These are phyloP conservation scores for Labrus mixtus DNA, from an alignment of 2,113 vertebrate genomes.

Conservation along the genomic window DNA sequence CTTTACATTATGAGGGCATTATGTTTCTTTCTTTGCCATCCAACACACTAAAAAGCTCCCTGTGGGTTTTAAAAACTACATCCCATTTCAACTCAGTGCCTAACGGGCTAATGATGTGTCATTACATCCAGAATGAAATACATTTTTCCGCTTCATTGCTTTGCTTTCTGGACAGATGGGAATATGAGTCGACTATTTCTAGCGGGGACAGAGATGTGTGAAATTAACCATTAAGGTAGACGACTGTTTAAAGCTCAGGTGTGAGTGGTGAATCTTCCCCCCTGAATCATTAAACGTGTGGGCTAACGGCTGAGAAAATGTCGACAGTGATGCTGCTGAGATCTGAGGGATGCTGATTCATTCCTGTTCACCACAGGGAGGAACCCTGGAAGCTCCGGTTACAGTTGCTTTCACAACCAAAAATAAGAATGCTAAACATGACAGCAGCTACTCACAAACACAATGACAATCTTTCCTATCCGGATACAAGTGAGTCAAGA, in stretches of 20 bases:
- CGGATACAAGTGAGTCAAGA: not conserved
- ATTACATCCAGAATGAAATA: not conserved
- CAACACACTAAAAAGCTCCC: slow-evolving; percentile 44
- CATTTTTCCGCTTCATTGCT: not conserved
- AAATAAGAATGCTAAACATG: not conserved
- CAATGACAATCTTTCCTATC: not conserved
- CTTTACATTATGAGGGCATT: slow-evolving; percentile 2
- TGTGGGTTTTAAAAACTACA: slow-evolving; percentile 30
- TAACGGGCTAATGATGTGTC: slow-evolving; percentile 25
- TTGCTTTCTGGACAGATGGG: not conserved
- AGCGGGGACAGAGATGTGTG: not conserved
- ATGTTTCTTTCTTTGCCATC: slow-evolving; percentile 4
- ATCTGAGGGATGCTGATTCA: slow-evolving; percentile 29
- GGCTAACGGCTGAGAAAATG: not conserved
- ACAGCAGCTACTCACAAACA: not conserved
- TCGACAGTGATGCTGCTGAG: not conserved
- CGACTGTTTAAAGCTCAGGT: slow-evolving; percentile 25
- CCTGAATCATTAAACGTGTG: slow-evolving; percentile 1
- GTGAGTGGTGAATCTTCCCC: slow-evolving; percentile 3
- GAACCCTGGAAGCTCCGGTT: not conserved
- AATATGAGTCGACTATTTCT: slow-evolving; percentile 20
- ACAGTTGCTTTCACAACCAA: not conserved
- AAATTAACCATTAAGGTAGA: not conserved
- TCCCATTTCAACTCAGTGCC: slow-evolving; percentile 6
- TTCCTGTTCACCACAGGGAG: slow-evolving; percentile 18